phyloP scores from a whole-genome alignment of 2,888 invertebrate genomes.

The Drosophila histrio region DNA sequence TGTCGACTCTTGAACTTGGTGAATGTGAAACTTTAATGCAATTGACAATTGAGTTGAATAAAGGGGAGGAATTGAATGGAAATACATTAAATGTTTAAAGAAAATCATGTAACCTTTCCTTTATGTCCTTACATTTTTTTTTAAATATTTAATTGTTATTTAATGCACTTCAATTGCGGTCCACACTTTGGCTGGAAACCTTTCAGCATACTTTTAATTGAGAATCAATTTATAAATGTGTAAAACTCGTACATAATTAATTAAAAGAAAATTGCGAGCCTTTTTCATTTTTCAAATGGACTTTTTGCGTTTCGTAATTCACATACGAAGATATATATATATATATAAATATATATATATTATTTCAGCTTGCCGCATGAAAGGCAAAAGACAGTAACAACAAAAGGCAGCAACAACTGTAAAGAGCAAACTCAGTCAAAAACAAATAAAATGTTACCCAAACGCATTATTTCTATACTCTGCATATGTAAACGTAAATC shows the following conservation, averaged over 20 bases:
- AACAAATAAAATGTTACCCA: constrained; percentile 46
- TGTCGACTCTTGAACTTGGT: constrained; percentile 29
- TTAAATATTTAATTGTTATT: not conserved
- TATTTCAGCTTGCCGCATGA: constrained; percentile 60
- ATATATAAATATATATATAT: constrained; percentile 37
- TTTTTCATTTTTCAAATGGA: constrained; percentile 44
- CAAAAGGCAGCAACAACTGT: constrained; percentile 18
- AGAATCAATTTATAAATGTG: constrained; percentile 66
- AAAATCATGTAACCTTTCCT: not conserved
- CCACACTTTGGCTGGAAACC: not conserved
- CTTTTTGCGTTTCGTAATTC: constrained; percentile 6
- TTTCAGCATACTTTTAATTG: constrained; percentile 57
- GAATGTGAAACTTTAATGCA: constrained; percentile 16
- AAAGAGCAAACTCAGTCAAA: constrained; percentile 28
- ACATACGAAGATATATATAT: not conserved
- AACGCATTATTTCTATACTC: constrained; percentile 50
- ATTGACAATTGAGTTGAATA: constrained; percentile 5
- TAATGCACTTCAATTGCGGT: not conserved
- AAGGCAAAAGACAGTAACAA: constrained; percentile 44
- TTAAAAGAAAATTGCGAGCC: constrained; percentile 51
- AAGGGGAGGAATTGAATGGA: not conserved
- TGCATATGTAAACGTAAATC: not conserved
- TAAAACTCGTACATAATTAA: constrained; percentile 56
- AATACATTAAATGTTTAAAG: not conserved
- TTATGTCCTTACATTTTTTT: not conserved